These are phyloP conservation scores for Falcunculus frontatus DNA, from an alignment of 2,113 vertebrate genomes.

Conservation along the genomic window DNA sequence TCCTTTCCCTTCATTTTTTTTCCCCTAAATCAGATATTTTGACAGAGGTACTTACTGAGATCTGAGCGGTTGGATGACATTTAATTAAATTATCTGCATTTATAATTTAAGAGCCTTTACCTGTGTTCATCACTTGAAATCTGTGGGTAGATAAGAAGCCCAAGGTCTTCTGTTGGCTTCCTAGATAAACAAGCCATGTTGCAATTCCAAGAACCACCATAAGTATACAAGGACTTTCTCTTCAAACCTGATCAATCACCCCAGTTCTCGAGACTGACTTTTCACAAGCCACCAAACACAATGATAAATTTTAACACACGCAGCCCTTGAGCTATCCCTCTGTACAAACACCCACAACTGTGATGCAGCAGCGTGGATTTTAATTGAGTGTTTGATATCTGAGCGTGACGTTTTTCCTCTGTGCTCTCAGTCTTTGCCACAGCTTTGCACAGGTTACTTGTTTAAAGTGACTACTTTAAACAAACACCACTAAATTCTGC, in stretches of 20 bases:
- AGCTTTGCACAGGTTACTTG: neutral
- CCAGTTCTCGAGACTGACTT: neutral
- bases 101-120: neutral
- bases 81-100: neutral
- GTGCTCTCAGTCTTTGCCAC: neutral
- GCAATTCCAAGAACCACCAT: neutral
- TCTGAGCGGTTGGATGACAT: neutral
- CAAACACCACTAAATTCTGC: neutral
- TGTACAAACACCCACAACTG: neutral
- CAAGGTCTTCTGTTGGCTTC: neutral
- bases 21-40: neutral
- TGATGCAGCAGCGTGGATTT: neutral
- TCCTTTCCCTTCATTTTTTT: neutral
- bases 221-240: neutral
- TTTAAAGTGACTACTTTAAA: no score
- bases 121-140: neutral
- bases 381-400: neutral
- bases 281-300: neutral
- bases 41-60: neutral
- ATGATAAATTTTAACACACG: rapidly evolving
- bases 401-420: rapidly evolving
- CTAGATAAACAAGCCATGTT: neutral
- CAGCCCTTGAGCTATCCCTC: neutral
- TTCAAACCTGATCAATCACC: neutral
- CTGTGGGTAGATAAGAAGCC: neutral